Percentiles rank a stretch among this genome's conserved stretches.
Evolutionary conservation across 1,140 invertebrate genomes (phyloP).

Genomic region (Conus betulinus): DNA sequence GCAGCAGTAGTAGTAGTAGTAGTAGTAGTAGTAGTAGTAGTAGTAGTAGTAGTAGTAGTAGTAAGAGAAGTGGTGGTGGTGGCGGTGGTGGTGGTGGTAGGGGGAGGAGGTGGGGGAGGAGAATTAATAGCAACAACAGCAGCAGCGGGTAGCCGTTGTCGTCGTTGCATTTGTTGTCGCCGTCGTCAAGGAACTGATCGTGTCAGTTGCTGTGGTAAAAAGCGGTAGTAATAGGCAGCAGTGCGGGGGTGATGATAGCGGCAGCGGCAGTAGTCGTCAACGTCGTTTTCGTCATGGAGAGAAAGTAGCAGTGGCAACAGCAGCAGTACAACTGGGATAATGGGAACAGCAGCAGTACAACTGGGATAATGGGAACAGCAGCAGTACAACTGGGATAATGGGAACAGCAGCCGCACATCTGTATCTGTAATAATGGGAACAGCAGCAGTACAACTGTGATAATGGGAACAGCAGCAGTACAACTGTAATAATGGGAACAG

Average conservation of each 20-base stretch:
- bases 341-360: too few species aligned
- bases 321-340: too few species aligned
- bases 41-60: constrained; percentile 16
- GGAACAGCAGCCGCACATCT: too few species aligned
- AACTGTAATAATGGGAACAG: too few species aligned
- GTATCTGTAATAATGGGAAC: too few species aligned
- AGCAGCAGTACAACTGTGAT: too few species aligned
- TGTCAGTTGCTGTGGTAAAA: neutral
- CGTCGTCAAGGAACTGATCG: neutral
- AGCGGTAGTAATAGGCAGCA: neutral
- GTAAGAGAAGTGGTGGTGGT: constrained; percentile 6
- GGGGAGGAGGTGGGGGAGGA: too few species aligned
- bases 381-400: too few species aligned
- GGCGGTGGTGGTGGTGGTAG: neutral
- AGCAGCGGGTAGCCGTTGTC: neutral
- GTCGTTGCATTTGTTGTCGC: neutral
- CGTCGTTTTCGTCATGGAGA: too few species aligned
- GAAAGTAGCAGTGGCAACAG: too few species aligned
- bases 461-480: too few species aligned
- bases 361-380: too few species aligned
- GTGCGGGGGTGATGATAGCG: neutral
- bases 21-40: constrained; percentile 7
- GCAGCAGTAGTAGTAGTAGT: neutral
- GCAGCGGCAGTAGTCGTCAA: neutral
- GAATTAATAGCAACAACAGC: neutral